phyloP scores from a whole-genome alignment of 2,113 vertebrate species.

The Daboia siamensis region DNA sequence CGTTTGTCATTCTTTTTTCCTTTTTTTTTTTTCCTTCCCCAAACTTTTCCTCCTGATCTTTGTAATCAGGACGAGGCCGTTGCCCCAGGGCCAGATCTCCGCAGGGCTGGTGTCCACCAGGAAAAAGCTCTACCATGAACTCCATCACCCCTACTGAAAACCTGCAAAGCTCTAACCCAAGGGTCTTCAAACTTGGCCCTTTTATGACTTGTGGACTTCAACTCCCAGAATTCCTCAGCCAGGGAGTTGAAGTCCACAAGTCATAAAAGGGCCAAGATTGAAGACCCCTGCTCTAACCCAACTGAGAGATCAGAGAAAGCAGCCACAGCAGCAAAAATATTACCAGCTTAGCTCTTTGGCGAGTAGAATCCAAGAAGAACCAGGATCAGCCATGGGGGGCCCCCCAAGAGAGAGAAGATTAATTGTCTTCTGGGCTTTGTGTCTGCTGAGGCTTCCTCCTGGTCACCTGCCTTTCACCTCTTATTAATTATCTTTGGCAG shows the following conservation, averaged over 20 bases:
- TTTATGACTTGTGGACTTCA: no score
- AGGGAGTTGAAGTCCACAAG: no score
- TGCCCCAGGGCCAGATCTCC: not conserved
- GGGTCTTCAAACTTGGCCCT: no score
- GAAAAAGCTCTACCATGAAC: slow-evolving; percentile 33
- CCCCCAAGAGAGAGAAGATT: slow-evolving; percentile 23
- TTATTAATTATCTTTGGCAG: slow-evolving; percentile 47
- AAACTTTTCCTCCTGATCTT: not conserved
- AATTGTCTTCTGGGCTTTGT: slow-evolving; percentile 20
- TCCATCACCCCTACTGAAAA: not conserved
- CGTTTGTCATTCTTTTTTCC: not conserved
- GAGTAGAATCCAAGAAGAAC: slow-evolving; percentile 38
- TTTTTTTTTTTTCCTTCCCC: slow-evolving; percentile 1
- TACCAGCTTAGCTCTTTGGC: slow-evolving; percentile 42
- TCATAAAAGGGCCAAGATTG: no score
- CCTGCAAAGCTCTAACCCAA: slow-evolving; percentile 19
- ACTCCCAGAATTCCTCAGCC: no score
- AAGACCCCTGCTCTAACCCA: slow-evolving; percentile 19
- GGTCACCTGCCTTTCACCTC: slow-evolving; percentile 43
- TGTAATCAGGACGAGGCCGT: not conserved
- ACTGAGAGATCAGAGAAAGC: slow-evolving; percentile 35
- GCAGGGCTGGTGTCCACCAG: not conserved
- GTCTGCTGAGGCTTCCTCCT: slow-evolving; percentile 30
- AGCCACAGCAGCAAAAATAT: slow-evolving; percentile 40
- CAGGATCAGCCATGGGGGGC: slow-evolving; percentile 4